Conservation (phyloP, 2,888 invertebrate genomes). For the Argyresthia albistria region DNA sequence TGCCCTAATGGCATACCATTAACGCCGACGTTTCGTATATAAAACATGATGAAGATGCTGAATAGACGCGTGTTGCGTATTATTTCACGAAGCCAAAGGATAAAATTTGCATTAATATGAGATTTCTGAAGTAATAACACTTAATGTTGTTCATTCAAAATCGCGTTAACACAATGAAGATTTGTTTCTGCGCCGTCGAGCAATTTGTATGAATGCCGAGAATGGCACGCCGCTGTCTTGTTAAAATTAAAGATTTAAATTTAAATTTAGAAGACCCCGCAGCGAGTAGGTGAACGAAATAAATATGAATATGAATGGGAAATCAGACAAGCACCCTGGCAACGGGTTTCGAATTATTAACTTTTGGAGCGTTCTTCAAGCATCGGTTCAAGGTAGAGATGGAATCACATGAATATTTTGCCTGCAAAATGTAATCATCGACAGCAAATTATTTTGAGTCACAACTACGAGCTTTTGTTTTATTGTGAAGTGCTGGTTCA, state of each 20-base stretch:
- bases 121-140: constrained; percentile 52
- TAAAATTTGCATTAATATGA: constrained; percentile 61
- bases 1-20: too few relatives aligned
- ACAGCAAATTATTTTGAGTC: too few relatives aligned
- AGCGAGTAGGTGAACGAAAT: constrained; percentile 63
- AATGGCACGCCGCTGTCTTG: constrained; percentile 32
- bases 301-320: constrained; percentile 72
- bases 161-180: constrained; percentile 46
- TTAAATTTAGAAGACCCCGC: constrained; percentile 39
- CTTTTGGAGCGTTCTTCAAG: constrained; percentile 51
- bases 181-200: constrained; percentile 54
- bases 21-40: background rate
- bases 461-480: too few relatives aligned
- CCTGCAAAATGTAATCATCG: too few relatives aligned
- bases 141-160: constrained; percentile 53
- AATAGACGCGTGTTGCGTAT: background rate
- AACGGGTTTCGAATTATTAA: constrained; percentile 66
- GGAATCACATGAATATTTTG: too few relatives aligned
- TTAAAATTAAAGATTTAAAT: constrained; percentile 60
- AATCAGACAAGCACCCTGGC: constrained; percentile 54
- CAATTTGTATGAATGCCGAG: constrained; percentile 39
- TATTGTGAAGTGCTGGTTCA: too few relatives aligned
- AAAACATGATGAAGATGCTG: background rate
- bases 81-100: background rate
- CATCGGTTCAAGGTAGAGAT: background rate